Percentiles rank a stretch among this genome's conserved stretches.
These are phyloP conservation scores for Galeruca laticollis DNA, from an alignment of 2,888 invertebrate genomes.

Conservation along the genomic window DNA sequence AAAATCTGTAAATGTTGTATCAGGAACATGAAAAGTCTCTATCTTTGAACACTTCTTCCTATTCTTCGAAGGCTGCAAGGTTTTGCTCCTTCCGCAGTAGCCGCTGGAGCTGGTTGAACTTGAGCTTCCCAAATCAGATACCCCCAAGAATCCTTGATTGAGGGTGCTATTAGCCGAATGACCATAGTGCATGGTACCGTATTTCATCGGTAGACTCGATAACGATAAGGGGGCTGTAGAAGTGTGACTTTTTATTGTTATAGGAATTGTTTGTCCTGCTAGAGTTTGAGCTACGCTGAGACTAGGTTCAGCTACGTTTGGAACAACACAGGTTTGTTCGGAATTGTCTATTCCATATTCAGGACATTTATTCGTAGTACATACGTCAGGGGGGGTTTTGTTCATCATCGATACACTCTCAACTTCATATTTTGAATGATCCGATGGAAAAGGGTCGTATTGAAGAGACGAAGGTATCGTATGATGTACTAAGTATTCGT, in stretches of 20 bases:
- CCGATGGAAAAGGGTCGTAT: slow-evolving; percentile 57
- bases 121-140: slow-evolving; percentile 63
- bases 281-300: slow-evolving; percentile 52
- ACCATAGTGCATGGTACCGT: slow-evolving; percentile 60
- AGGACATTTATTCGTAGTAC: slow-evolving; percentile 65
- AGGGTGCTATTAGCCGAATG: slow-evolving; percentile 53
- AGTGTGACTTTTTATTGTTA: slow-evolving; percentile 65
- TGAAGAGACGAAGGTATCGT: slow-evolving; percentile 54
- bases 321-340: slow-evolving; percentile 53
- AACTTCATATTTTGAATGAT: slow-evolving; percentile 60
- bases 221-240: slow-evolving; percentile 55
- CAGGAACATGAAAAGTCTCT: slow-evolving; percentile 65
- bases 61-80: slow-evolving; percentile 60
- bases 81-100: slow-evolving; percentile 63
- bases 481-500: slow-evolving; percentile 68
- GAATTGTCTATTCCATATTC: slow-evolving; percentile 54
- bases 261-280: slow-evolving; percentile 67
- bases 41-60: slow-evolving; percentile 65
- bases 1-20: slow-evolving; percentile 60
- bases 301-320: slow-evolving; percentile 37
- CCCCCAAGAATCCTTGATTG: slow-evolving; percentile 65
- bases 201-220: slow-evolving; percentile 53
- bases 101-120: slow-evolving; percentile 64
- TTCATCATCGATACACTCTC: slow-evolving; percentile 66
- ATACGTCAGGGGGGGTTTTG: slow-evolving; percentile 68